Evolutionary conservation across 1,140 invertebrate genomes (phyloP), one percentile per base, ranked within the genome.

Genomic region (silkworm (Bombyx mori)): DNA sequence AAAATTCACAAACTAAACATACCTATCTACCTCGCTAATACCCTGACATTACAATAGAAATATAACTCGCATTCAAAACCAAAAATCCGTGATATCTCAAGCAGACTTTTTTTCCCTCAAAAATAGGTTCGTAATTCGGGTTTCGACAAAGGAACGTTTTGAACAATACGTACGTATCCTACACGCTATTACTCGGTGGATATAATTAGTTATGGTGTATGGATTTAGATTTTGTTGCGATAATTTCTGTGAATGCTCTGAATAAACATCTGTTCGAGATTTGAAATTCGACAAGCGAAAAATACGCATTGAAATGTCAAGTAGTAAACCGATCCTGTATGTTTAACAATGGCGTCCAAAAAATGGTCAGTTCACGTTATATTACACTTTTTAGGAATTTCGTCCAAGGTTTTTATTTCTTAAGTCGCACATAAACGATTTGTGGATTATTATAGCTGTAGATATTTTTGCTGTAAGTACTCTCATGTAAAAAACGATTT

Each of bases 161-260:
- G 78, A 82, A 86, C 79, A 86, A 83, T 82, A 63, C 62, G 44
- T 35, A 55, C 42, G 46, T 59, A 64, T 68, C 72, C 66, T 78
- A 75, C 78, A 72, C 69, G 68, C 71, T 75, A 84, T 86, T 86
- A 85, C 79, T 79, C 59, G 82, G 74, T 82, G 80, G 80, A 85
- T 86, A 85, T 86, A 85, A 86, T 86, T 86, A 86, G 82, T 72
- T 79, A 85, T 86, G 83, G 83, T 85, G 78, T 76, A 82, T 73
- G 80, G 82, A 83, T 85, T 86, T 85, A 83, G 83, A 85, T 85
- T 78, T 84, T 71, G 76, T 81, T 77, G 71, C 71, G 83, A 86
- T 85, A 85, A 83, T 82, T 76, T 78, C 79, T 76, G 63, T 83
- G 78, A 82, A 82, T 85, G 69, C 75, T 54, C 56, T 66, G 69